phyloP scores from a whole-genome alignment of 2,888 invertebrate genomes.

The Tetrapedia diversipes region DNA sequence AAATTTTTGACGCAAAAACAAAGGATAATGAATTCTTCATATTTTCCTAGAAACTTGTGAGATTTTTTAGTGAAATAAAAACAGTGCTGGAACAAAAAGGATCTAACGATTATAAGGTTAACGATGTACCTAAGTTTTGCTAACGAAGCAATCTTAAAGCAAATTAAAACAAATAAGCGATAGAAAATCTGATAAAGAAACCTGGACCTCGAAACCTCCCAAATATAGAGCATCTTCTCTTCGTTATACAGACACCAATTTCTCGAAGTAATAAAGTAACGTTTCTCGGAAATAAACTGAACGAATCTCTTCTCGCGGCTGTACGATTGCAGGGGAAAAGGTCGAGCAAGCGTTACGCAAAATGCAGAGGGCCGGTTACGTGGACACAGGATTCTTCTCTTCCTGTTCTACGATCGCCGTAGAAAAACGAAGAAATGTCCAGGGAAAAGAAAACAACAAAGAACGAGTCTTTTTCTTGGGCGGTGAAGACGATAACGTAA shows the following conservation, averaged over 20 bases:
- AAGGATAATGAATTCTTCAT: no score
- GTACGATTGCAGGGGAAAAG: background rate
- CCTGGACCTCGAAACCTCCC: background rate
- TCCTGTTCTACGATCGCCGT: constrained; percentile 37
- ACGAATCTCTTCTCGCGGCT: constrained; percentile 51
- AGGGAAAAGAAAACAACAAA: background rate
- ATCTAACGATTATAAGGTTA: no score
- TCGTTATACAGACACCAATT: background rate
- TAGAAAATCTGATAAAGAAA: background rate
- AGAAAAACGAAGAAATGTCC: constrained; percentile 63
- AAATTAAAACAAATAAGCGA: background rate
- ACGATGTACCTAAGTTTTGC: no score
- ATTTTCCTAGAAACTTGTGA: no score
- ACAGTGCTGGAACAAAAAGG: no score
- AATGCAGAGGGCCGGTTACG: constrained; percentile 40
- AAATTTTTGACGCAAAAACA: no score
- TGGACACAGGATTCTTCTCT: constrained; percentile 21
- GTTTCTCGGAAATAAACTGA: background rate
- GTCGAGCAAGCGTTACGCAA: constrained; percentile 40
- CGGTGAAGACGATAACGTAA: constrained; percentile 76
- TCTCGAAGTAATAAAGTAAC: background rate
- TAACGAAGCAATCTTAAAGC: background rate
- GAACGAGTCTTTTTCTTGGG: constrained; percentile 64
- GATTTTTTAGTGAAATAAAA: no score
- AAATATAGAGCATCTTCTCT: background rate